Evolutionary conservation across 2,797 vertebrate genomes (phyloP).

Genomic region (Acrossocheilus wenchowensis): DNA sequence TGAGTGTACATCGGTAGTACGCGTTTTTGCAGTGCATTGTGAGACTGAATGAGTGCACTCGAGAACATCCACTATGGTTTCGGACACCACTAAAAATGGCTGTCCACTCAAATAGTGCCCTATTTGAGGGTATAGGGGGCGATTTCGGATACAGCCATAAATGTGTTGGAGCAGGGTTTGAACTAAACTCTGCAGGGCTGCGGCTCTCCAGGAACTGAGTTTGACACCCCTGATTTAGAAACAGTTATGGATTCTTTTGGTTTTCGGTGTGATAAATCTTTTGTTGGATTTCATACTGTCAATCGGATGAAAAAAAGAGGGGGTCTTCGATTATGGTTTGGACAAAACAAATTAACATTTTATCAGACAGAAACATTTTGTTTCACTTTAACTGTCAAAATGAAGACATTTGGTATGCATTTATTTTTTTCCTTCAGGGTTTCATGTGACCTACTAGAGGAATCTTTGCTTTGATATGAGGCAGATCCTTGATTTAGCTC

Average conservation of each 20-base stretch:
- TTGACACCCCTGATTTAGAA: neutral
- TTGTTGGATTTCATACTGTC: slow-evolving; percentile 1
- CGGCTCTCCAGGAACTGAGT: too few species aligned
- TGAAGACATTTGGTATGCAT: slow-evolving; percentile 19
- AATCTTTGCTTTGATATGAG: slow-evolving; percentile 39
- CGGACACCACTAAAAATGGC: too few species aligned
- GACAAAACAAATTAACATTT: slow-evolving; percentile 32
- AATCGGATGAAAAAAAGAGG: neutral
- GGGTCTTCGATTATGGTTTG: neutral
- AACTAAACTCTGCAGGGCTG: too few species aligned
- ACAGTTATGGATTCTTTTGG: neutral
- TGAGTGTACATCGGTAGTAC: too few species aligned
- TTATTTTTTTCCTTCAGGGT: slow-evolving; percentile 31
- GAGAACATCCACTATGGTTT: too few species aligned
- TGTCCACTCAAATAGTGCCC: too few species aligned
- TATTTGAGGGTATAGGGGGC: too few species aligned
- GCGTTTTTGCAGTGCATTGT: too few species aligned
- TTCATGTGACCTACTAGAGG: slow-evolving; percentile 41
- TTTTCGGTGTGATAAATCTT: neutral
- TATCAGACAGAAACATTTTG: slow-evolving; percentile 39
- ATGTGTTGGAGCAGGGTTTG: too few species aligned
- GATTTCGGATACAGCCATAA: too few species aligned
- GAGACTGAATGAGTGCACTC: too few species aligned
- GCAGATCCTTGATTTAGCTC: slow-evolving; percentile 40
- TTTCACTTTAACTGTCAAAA: slow-evolving; percentile 27